Evolutionary conservation across 2,113 vertebrate species (phyloP).

Genomic region (Recurvirostra avosetta): DNA sequence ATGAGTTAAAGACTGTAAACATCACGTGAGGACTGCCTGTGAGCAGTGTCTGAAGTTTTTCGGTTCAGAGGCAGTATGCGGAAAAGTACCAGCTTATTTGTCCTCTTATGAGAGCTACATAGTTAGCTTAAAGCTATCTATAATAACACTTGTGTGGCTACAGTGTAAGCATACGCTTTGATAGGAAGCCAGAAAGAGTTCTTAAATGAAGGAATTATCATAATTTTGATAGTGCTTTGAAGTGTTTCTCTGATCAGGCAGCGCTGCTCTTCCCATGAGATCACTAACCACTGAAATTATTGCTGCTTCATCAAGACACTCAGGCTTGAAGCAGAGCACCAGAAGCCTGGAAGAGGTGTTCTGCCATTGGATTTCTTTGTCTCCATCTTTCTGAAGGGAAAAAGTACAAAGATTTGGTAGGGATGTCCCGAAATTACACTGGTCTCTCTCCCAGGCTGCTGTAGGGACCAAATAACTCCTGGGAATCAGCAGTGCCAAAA

Average conservation of each 20-base stretch:
- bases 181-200: conserved; percentile 32
- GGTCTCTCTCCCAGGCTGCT: background rate
- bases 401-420: background rate
- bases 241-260: conserved; percentile 40
- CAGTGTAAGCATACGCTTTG: conserved; percentile 18
- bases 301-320: background rate
- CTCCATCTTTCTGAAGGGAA: background rate
- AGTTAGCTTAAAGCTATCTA: conserved; percentile 39
- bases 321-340: background rate
- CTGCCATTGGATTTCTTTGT: background rate
- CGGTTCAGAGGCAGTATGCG: background rate
- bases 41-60: background rate
- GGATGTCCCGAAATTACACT: background rate
- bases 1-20: background rate
- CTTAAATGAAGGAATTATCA: conserved; percentile 53
- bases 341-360: background rate
- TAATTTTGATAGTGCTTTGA: conserved; percentile 54
- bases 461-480: background rate
- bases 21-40: background rate
- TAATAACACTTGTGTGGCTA: conserved; percentile 11
- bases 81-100: background rate
- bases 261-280: background rate
- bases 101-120: background rate
- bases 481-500: background rate
- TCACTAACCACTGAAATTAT: conserved; percentile 9